A percentile compares a stretch with the other conserved stretches of the same genome.
Evolutionary conservation across 2,113 vertebrate species (phyloP).

Genomic region (Oreochromis tanganicae): DNA sequence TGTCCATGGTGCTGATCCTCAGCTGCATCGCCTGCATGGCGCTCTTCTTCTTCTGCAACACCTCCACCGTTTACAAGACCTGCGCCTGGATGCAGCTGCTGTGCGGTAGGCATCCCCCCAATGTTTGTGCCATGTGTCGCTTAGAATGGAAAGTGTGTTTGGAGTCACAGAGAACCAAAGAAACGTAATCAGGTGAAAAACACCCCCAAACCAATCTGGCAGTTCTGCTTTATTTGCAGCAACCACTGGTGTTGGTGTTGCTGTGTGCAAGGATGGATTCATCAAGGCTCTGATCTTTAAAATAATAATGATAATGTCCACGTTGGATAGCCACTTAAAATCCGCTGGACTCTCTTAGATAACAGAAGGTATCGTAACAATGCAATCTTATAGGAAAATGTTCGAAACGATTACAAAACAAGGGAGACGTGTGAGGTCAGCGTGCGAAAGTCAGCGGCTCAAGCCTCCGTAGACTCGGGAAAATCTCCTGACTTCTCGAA

Average conservation of each 20-base stretch:
- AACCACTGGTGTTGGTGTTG: background rate
- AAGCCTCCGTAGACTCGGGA: background rate
- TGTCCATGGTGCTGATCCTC: constrained; percentile 96
- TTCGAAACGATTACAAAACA: background rate
- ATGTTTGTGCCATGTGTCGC: background rate
- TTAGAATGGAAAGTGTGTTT: background rate
- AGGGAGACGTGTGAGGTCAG: background rate
- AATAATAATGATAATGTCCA: background rate
- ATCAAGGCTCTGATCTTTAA: background rate
- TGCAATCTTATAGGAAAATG: background rate
- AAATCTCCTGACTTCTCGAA: background rate
- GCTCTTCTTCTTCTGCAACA: constrained; percentile 99
- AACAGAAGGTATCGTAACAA: background rate
- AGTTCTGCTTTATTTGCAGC: background rate
- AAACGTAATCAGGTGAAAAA: background rate
- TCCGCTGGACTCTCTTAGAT: background rate
- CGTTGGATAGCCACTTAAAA: background rate
- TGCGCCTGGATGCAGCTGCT: constrained; percentile 98
- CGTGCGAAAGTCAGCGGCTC: background rate
- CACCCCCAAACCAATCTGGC: background rate
- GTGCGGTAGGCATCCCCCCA: constrained; percentile 78
- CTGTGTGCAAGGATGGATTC: background rate
- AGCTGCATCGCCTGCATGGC: constrained; percentile 94
- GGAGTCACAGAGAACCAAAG: background rate
- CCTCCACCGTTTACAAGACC: constrained; percentile 97